These are phyloP conservation scores for Mechanitis mazaeus DNA, from an alignment of 2,888 invertebrate genomes.

Conservation along the genomic window DNA sequence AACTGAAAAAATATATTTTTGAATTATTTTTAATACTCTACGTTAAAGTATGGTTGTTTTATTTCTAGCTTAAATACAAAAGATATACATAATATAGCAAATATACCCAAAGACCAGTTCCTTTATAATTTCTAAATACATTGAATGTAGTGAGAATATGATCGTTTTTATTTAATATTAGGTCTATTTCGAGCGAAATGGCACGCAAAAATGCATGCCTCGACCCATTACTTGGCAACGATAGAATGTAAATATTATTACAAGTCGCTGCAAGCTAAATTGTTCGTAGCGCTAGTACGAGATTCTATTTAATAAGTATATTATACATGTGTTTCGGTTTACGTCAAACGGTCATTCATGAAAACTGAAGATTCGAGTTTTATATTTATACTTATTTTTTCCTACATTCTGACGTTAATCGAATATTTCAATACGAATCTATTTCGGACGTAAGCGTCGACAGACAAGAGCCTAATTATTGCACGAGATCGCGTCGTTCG, in stretches of 20 bases:
- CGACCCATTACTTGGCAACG: constrained; percentile 15
- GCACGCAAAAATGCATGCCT: constrained; percentile 17
- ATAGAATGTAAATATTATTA: constrained; percentile 24
- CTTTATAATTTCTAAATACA: constrained; percentile 13
- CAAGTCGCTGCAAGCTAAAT: constrained; percentile 4
- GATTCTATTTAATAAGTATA: constrained; percentile 23
- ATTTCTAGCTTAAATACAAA: background rate
- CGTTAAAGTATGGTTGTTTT: constrained; percentile 26
- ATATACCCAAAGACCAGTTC: constrained; percentile 1
- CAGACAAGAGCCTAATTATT: constrained; percentile 31
- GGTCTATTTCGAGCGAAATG: constrained; percentile 9
- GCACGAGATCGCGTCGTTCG: constrained; percentile 23
- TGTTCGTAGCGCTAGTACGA: constrained; percentile 13
- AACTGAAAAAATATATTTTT: constrained; percentile 19
- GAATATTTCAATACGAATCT: constrained; percentile 39
- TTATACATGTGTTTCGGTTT: constrained; percentile 33
- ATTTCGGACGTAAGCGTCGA: constrained; percentile 36
- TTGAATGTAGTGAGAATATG: constrained; percentile 6
- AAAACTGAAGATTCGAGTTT: constrained; percentile 45
- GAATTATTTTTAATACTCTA: constrained; percentile 26
- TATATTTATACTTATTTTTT: constrained; percentile 35
- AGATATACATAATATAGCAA: background rate
- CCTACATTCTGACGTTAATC: constrained; percentile 29
- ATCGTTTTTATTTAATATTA: no score
- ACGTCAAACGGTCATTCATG: constrained; percentile 69